These are phyloP conservation scores for Amblyopsis hoosieri DNA, from an alignment of 2,797 vertebrate species.

Conservation along the genomic window DNA sequence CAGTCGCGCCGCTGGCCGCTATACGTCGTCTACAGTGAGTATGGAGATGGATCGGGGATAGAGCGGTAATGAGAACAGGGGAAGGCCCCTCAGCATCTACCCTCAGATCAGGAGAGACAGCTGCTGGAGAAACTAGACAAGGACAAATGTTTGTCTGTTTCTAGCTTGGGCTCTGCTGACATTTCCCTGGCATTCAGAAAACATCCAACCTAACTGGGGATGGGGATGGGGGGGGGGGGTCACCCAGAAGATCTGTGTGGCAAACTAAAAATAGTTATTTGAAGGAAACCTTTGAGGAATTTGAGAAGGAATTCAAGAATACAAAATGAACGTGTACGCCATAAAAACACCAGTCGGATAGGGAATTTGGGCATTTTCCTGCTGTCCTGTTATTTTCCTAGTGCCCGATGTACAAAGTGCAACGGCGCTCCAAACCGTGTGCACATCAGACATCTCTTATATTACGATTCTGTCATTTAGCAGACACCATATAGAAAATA, in stretches of 20 bases:
- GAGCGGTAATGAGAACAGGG: conserved; percentile 20
- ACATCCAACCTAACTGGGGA: conserved; percentile 39
- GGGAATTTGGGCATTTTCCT: conserved; percentile 20
- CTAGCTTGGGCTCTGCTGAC: conserved; percentile 45
- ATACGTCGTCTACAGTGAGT: conserved; percentile 18
- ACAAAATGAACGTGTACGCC: conserved; percentile 25
- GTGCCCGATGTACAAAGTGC: conserved; percentile 7
- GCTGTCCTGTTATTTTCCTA: conserved; percentile 4
- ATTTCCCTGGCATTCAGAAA: conserved; percentile 71
- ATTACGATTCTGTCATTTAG: too few relatives aligned
- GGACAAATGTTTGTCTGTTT: conserved; percentile 59
- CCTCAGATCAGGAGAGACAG: conserved; percentile 56
- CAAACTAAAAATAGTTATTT: conserved; percentile 38
- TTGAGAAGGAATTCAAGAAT: conserved; percentile 7
- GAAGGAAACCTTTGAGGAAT: conserved; percentile 16
- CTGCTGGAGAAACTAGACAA: conserved; percentile 61
- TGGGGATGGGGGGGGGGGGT: not conserved
- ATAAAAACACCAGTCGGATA: conserved; percentile 25
- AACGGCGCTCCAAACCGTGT: not conserved
- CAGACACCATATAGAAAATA: too few relatives aligned
- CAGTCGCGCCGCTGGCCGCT: not conserved
- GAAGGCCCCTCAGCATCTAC: conserved; percentile 50
- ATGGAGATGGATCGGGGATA: conserved; percentile 33
- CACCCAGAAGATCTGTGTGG: not conserved
- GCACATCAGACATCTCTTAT: too few relatives aligned